Percentiles rank a stretch among this genome's conserved stretches.
These are phyloP conservation scores for Aspidiotus destructor DNA, from an alignment of 2,888 invertebrate species.

Conservation along the genomic window DNA sequence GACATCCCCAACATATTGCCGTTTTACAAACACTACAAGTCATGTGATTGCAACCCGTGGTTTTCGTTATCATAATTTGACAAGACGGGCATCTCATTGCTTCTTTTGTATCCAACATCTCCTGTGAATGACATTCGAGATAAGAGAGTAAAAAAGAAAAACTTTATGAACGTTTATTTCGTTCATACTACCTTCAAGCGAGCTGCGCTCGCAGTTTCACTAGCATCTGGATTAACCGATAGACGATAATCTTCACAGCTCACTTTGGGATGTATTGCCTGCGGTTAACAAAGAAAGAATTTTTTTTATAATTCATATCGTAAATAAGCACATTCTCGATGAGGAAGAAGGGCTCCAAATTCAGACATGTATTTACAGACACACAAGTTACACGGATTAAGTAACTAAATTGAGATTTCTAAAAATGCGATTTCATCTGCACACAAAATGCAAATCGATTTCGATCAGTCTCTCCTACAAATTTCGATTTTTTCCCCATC, in stretches of 20 bases:
- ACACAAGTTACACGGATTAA: no score
- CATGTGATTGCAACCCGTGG: conserved; percentile 91
- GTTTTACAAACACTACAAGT: conserved; percentile 85
- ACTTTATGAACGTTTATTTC: no score
- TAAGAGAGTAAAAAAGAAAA: background rate
- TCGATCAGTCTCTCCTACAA: no score
- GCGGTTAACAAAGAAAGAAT: background rate
- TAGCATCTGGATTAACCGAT: conserved; percentile 56
- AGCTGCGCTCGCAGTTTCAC: conserved; percentile 64
- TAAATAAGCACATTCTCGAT: no score
- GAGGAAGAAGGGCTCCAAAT: no score
- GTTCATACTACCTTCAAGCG: conserved; percentile 44
- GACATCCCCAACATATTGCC: conserved; percentile 89
- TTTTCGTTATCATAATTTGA: conserved; percentile 72
- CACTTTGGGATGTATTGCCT: conserved; percentile 70
- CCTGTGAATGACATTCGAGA: conserved; percentile 3
- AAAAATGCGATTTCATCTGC: no score
- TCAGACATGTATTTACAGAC: no score
- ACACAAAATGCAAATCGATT: no score
- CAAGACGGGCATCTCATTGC: conserved; percentile 82
- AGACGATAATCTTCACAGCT: conserved; percentile 75
- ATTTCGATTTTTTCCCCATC: no score
- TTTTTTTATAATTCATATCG: no score
- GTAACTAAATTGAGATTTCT: no score
- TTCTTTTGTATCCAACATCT: conserved; percentile 50